Evolutionary conservation across 2,113 vertebrate species (phyloP), one percentile per base, ranked within the genome.

Genomic region (Podarcis raffonei): DNA sequence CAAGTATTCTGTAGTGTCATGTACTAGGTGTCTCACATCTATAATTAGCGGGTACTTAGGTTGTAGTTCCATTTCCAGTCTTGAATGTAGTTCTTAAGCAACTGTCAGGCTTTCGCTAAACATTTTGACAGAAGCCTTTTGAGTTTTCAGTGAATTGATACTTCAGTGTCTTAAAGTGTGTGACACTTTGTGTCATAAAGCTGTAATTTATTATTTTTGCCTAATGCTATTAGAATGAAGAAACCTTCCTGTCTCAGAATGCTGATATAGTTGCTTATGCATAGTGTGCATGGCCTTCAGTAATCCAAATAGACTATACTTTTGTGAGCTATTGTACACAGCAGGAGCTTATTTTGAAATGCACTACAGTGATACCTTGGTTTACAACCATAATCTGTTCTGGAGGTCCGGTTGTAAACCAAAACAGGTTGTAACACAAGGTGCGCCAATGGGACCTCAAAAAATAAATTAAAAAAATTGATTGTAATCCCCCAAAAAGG

Each of bases 101-200:
- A 42, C 3, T 66, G 81, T 71, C 1, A 11, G 6, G 20, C 84
- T 94, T 88, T 81, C 81, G 25, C 35, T 90, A 93, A 80, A 53
- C 23, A 75, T 90, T 83, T 66, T 77, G 81, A 77, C 69, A 22
- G 25, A 1, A 83, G 5, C 2, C 13, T 3, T 66, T 76, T 80
- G 74, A 72, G 84, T 30, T 32, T 16, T n/a, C 66, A 85, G 30
- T 72, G 39, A 90, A 81, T 23, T 74, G 1, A 3, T 25, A 27
- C 30, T 87, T 48, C 7, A 59, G 3, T 11, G 68, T 5, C 9
- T 12, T 3, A n/a, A 20, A 37, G 85, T 57, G 69, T 79, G 15
- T 84, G 71, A 59, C 77, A 91, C 78, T 2, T 87, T 42, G 25
- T 48, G 57, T 4, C 80, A 62, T 76, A 84, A 86, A 66, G 72